Evolutionary conservation across 2,888 invertebrate species (phyloP).

Genomic region (Cephus runcator): DNA sequence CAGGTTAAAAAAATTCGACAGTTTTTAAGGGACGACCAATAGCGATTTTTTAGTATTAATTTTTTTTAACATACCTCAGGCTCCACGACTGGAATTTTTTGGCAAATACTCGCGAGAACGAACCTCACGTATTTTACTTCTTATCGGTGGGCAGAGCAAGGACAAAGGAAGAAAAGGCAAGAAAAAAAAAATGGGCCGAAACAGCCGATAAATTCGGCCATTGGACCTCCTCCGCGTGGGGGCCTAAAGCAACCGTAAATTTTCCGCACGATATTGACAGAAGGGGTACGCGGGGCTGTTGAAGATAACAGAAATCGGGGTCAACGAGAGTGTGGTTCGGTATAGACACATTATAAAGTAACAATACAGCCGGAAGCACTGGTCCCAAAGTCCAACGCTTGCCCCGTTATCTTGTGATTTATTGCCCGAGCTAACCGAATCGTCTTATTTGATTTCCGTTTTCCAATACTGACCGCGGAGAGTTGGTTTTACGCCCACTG

Average conservation of each 20-base stretch:
- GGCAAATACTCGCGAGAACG: no score
- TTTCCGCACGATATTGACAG: conserved; percentile 16
- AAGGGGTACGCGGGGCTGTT: conserved; percentile 23
- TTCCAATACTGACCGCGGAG: conserved; percentile 30
- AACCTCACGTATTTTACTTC: no score
- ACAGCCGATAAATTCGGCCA: conserved; percentile 11
- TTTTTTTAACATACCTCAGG: no score
- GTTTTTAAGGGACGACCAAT: no score
- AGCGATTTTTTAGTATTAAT: no score
- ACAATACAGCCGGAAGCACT: conserved; percentile 31
- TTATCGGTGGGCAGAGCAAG: no score
- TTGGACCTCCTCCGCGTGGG: background rate
- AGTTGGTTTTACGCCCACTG: background rate
- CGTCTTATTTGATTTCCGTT: conserved; percentile 45
- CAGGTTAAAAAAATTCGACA: no score
- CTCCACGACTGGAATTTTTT: no score
- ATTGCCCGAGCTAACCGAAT: conserved; percentile 37
- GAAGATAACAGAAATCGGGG: conserved; percentile 32
- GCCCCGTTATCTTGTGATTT: conserved; percentile 43
- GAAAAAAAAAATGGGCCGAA: conserved; percentile 11
- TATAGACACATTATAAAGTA: conserved; percentile 29
- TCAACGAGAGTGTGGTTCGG: no score
- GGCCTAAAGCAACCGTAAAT: no score
- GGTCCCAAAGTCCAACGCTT: conserved; percentile 23
- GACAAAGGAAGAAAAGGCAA: no score